Evolutionary conservation across 2,888 invertebrate genomes (phyloP), one percentile per base, ranked within the genome.

Genomic region (Megaustenia siamemsis): DNA sequence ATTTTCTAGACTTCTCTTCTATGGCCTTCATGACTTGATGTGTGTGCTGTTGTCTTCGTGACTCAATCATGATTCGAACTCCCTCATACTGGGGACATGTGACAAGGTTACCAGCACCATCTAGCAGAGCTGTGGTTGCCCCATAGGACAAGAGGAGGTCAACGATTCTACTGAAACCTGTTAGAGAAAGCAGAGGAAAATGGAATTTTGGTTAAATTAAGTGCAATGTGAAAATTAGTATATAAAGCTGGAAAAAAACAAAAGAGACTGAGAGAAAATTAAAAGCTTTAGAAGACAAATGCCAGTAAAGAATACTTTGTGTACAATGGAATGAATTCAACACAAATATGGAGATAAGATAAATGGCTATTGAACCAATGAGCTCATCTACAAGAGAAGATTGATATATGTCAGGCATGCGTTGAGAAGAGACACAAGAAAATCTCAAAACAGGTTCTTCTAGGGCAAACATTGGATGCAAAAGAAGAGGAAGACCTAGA

Each of bases 91-190:
- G 91, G 0, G 89, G 87, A 35, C 90, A 91, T 8, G 89, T 88
- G 82, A 92, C 91, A 75, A 93, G 88, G 32, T 87, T 73, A 4
- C 93, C 93, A 24, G 85, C 85, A 0, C 66, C 40, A 68, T 91
- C 89, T 73, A 93, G 83, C 2, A 93, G 82, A 0, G 93, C 89
- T 32, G 92, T 91, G 0, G 93, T 90, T 1, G 93, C 92, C 10
- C 92, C 93, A 60, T 88, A 82, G 18, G 88, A 83, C 18, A 93
- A 87, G 75, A 93, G 86, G 2, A 89, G 85, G 53, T 88, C 88
- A 0, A 92, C 91, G n/a, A 92, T 88, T n/a, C 87, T 86, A 38
- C 90, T 89, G 83, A 87, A 92, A 35, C 93, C 93, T 93, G 86
- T 15, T 2, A n/a, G 43, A 66, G 18, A 38, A 68, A 40, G 53